phyloP scores from a whole-genome alignment of 1,140 invertebrate genomes.

The Doryteuthis pealeii region DNA sequence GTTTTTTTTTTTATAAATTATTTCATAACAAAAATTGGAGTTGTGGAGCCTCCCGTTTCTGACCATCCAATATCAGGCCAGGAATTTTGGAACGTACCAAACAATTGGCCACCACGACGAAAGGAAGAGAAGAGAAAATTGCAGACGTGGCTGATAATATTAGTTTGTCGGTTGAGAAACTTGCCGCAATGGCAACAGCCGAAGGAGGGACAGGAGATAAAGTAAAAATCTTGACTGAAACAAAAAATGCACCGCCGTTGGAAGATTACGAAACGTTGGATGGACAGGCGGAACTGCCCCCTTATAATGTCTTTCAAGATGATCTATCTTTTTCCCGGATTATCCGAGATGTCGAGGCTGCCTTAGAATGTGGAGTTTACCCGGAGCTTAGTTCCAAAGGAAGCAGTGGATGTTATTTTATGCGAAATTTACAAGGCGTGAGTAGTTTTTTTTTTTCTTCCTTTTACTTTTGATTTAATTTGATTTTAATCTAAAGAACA shows the following conservation, averaged over 20 bases:
- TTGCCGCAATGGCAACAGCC: too few relatives aligned
- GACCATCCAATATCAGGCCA: too few relatives aligned
- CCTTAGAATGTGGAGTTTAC: conserved; percentile 88
- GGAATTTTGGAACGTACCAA: too few relatives aligned
- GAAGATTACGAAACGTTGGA: conserved; percentile 10
- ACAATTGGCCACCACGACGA: too few relatives aligned
- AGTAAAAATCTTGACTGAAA: conserved; percentile 1
- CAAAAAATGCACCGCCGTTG: not conserved
- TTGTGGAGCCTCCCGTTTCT: too few relatives aligned
- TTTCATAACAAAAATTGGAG: too few relatives aligned
- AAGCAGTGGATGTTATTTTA: conserved; percentile 98
- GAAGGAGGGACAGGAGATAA: not conserved
- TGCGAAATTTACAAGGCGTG: conserved; percentile 84
- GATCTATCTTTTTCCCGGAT: conserved; percentile 88
- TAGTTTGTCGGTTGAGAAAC: too few relatives aligned
- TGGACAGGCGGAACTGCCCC: not conserved
- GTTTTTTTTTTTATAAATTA: too few relatives aligned
- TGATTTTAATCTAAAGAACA: not conserved
- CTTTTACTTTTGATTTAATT: not conserved
- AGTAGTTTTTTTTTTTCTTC: conserved; percentile 45
- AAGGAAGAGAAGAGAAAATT: too few relatives aligned
- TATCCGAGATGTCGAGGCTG: conserved; percentile 86
- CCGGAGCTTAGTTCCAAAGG: conserved; percentile 94
- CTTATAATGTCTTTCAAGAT: conserved; percentile 38
- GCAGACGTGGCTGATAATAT: too few relatives aligned